Base-by-base conservation (phyloP, 2,113 vertebrate genomes). In the Limanda limanda region DNA sequence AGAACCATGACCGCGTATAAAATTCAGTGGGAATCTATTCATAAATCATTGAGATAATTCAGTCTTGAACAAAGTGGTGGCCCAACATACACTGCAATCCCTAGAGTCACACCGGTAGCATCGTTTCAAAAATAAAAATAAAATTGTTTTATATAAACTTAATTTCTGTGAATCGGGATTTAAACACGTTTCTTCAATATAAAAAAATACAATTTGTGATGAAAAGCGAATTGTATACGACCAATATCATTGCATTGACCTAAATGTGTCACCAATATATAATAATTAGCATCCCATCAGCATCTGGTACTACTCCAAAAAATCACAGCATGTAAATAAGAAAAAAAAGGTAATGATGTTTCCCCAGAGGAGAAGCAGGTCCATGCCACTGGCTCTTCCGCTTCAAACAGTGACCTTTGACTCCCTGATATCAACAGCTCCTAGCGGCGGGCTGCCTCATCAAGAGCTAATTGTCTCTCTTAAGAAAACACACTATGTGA, bases 391-490 rank as follows among this genome's bases (percentile, higher is more conserved):
- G 57, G 71, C 77, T 85, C 81, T 68, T 72, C 76, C 64, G 74
- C 93, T 89, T 88, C 78, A 84, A 84, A 87, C 60, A 61, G 42
- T 79, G 76, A 89, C 88, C 88, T 87, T 64, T 90, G 89, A 86
- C 90, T 35, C 58, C 69, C 17, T 81, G 64, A 59, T 84, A 88
- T 86, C 87, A 89, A 84, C 85, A 82, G 72, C 84, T 89, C 75
- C 73, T 37, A 15, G 31, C 47, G 58, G 52, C 7, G 17, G n/a
- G 40, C 71, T 52, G 74, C 68, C 74, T 86, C 72, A 88, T 93
- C 88, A 86, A 78, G 71, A 54, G 62, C 69, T 77, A 78, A 88
- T 83, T 89, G 87, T 88, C 82, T 82, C 66, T 71, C 75, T 73
- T 56, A 78, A 79, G 64, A 81, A 84, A 84, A 89, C 51, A 81